These are phyloP conservation scores for Ceratitis capitata DNA, from an alignment of 1,140 invertebrate genomes.

Conservation along the genomic window DNA sequence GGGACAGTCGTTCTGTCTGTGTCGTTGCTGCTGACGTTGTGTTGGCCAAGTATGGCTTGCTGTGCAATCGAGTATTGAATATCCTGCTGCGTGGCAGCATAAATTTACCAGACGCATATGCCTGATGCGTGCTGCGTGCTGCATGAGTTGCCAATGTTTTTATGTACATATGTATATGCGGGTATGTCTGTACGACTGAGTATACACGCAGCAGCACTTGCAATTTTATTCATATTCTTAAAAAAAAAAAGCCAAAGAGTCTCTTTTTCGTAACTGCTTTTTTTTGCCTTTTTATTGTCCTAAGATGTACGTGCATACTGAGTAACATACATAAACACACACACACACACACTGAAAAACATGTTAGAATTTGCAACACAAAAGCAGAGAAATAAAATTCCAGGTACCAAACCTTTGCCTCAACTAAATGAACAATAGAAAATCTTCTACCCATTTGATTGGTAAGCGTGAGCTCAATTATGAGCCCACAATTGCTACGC, in stretches of 20 bases:
- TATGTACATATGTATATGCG: neutral
- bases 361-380: no score
- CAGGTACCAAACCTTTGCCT: no score
- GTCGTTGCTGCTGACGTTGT: no score
- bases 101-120: neutral
- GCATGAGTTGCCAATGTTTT: neutral
- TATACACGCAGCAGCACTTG: neutral
- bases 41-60: neutral
- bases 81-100: neutral
- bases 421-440: neutral
- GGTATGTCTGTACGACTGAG: no score
- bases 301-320: neutral
- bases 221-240: neutral
- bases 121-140: neutral
- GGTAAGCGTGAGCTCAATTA: constrained; percentile 24
- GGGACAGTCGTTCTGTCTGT: no score
- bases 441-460: constrained; percentile 24
- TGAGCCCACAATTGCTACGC: constrained; percentile 32
- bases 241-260: no score
- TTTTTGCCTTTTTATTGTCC: neutral
- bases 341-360: no score
- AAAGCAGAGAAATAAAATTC: no score
- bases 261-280: neutral
- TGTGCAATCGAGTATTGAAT: neutral
- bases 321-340: no score